Conservation (phyloP, 2,113 vertebrate species). For the Scophthalmus maximus region DNA sequence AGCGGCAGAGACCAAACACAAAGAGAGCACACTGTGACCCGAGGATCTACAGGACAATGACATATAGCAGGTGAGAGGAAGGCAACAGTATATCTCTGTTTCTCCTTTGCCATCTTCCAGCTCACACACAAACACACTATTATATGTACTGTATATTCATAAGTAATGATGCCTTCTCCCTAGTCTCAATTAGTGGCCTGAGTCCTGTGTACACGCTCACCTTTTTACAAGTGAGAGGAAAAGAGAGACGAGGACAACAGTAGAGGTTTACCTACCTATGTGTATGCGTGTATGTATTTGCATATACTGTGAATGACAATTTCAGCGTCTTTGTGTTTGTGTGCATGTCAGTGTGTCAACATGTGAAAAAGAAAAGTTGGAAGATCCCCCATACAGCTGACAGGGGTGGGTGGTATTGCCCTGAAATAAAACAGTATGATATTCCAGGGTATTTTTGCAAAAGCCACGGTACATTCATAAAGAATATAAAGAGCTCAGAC, state of each 20-base stretch:
- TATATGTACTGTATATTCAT: conserved; percentile 22
- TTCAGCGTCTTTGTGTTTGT: not conserved
- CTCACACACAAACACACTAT: not conserved
- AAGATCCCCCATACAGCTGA: not conserved
- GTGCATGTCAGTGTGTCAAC: not conserved
- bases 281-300: not conserved
- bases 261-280: not conserved
- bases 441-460: not conserved
- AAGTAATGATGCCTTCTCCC: conserved; percentile 48
- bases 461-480: not conserved
- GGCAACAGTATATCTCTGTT: not conserved
- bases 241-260: conserved; percentile 4
- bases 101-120: conserved; percentile 15
- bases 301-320: not conserved
- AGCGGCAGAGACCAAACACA: conserved; percentile 24
- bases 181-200: conserved; percentile 14
- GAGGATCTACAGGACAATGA: conserved; percentile 38
- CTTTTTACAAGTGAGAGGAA: conserved; percentile 27
- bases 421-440: not conserved
- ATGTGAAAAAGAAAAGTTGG: not conserved
- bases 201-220: conserved; percentile 19
- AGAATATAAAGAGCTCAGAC: not conserved
- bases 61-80: conserved; percentile 51
- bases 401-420: no score
- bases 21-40: not conserved